Evolutionary conservation across 1,140 invertebrate species (phyloP), one percentile per base, ranked within the genome.

Genomic region (Zaprionus davidi): DNA sequence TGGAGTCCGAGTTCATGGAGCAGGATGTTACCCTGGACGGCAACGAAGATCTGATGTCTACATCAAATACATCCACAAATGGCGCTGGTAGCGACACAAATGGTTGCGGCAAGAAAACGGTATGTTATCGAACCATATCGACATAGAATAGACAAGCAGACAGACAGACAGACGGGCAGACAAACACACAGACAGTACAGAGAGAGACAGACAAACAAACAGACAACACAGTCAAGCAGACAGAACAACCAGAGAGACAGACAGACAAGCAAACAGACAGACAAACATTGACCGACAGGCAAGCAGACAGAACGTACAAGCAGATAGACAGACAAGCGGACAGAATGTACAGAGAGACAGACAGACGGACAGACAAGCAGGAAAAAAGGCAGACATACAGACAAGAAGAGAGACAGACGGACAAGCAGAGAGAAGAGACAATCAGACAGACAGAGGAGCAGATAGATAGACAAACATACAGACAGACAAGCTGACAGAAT

Each of bases 41-140:
- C 66, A 71, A 46, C 66, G 85, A 88, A 62, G 85, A 88, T 74
- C 71, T 81, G 46, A 87, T 87, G 84, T 84, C 84, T 36, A 87
- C 85, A 69, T 87, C 84, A 55, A 77, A 78, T 49, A 79, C 85
- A 71, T 84, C 81, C 65, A 73, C 85, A 63, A 90, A 90, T 79
- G 78, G 78, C 31, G 81, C 41, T 74, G 71, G 11, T 51, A 49
- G 69, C 64, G 81, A 88, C 66, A 38, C 78, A 72, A 88, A 88
- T 66, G 81, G 84, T 51, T 90, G 78, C 68, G 70, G 65, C 62
- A 88, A 76, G 69, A 88, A 85, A 84, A 65, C 81, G 85, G 84
- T 88, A 34, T 79, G 85, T 81, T 17, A 63, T 7, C 24, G 17
- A 71, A 36, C 56, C 53, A 72, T 66, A 20, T 24, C 5, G 28